Evolutionary conservation across 2,113 vertebrate genomes (phyloP), one percentile per base, ranked within the genome.

Genomic region (Perca flavescens): DNA sequence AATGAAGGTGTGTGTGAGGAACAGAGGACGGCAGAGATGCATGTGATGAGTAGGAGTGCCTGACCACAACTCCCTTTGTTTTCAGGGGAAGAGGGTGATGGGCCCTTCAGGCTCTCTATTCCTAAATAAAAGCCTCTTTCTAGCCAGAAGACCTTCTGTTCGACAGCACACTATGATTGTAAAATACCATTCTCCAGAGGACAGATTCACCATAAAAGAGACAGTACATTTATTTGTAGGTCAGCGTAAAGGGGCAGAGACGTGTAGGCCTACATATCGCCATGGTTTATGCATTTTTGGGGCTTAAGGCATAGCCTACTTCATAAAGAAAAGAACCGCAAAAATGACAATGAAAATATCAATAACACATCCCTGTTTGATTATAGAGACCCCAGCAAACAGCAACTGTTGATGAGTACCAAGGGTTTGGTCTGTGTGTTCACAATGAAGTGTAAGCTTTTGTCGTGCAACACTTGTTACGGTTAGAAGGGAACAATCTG

Each of bases 31-130:
- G 56, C 67, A 71, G 54, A 82, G 74, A 71, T 36, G 28, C 34
- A 82, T 80, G 83, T 86, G 73, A 65, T 72, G 52, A 87, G 85
- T 80, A 63, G 74, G 86, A 74, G 86, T 74, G 74, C 61, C 77
- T 47, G 74, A 76, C 34, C 64, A 82, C 79, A 43, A 46, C 49
- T 72, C 50, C 54, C 69, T 90, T 91, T 91, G 89, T 92, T 89
- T 92, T 70, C 34, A 57, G 22, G 64, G 47, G 77, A 56, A 50
- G 80, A 57, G 57, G 74, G 46, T 74, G 80, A 80, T 63, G 73
- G 65, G 84, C 34, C 73, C 66, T 56, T 70, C 49, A 63, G 76
- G 58, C 74, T 67, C 67, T 78, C 34, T 16, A 43, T 34, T 75
- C 56, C 57, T 83, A 36, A 62, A 70, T 43, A 85, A 79, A 77